phyloP scores from a whole-genome alignment of 2,888 invertebrate genomes.

The Erebia epiphron region DNA sequence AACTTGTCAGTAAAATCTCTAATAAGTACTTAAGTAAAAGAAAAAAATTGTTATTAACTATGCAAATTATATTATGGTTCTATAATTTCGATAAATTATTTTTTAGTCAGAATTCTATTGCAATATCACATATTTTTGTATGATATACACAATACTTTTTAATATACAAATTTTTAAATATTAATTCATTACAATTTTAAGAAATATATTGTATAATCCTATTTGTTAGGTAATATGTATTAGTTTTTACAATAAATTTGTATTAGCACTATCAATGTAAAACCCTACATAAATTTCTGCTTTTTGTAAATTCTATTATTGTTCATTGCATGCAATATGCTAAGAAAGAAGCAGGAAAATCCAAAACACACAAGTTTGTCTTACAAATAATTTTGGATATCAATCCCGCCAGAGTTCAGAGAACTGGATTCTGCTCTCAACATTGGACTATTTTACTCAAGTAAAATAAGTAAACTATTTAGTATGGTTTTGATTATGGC shows the following conservation, averaged over 20 bases:
- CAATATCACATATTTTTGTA: conserved; percentile 25
- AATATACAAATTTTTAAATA: not conserved
- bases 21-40: conserved; percentile 8
- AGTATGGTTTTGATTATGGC: not conserved
- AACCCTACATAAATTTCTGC: conserved; percentile 25
- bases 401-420: not conserved
- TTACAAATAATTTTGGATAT: conserved; percentile 12
- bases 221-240: not conserved
- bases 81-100: not conserved
- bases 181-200: not conserved
- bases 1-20: conserved; percentile 23
- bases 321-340: conserved; percentile 40
- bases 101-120: not conserved
- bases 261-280: conserved; percentile 19
- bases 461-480: not conserved
- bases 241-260: not conserved
- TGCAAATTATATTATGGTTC: not conserved
- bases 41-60: conserved; percentile 10
- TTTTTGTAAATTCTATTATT: conserved; percentile 25
- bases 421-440: not conserved
- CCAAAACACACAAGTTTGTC: conserved; percentile 32
- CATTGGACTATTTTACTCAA: not conserved
- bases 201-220: not conserved
- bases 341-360: conserved; percentile 40
- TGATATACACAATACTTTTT: not conserved